A percentile compares a stretch with the other conserved stretches of the same genome.
Conservation (phyloP, 1,140 invertebrate species). For the Cydia fagiglandana region DNA sequence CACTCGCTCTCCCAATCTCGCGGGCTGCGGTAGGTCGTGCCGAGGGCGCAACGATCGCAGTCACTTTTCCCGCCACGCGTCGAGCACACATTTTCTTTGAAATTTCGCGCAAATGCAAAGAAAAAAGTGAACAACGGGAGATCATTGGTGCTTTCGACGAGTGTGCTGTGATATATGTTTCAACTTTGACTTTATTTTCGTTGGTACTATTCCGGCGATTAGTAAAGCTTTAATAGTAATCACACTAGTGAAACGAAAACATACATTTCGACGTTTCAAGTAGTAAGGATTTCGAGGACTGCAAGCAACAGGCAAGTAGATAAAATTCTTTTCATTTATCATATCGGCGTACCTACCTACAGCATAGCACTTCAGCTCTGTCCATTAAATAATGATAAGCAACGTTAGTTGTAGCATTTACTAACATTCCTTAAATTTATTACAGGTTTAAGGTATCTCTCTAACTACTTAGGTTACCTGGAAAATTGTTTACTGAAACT, state of each 20-base stretch:
- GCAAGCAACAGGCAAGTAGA: constrained; percentile 52
- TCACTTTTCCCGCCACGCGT: constrained; percentile 49
- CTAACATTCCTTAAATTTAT: background rate
- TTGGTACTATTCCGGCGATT: constrained; percentile 43
- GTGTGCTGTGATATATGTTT: constrained; percentile 64
- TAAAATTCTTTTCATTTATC: constrained; percentile 40
- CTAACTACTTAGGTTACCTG: background rate
- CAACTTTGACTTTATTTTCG: constrained; percentile 48
- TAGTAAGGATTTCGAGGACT: constrained; percentile 70
- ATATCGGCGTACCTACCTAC: background rate
- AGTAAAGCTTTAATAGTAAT: constrained; percentile 54
- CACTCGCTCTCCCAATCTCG: constrained; percentile 63
- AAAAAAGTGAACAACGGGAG: constrained; percentile 68
- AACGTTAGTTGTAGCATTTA: background rate
- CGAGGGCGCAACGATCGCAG: constrained; percentile 71
- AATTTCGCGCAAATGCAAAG: constrained; percentile 76
- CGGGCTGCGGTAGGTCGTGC: constrained; percentile 73
- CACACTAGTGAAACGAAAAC: constrained; percentile 62
- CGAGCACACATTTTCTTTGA: constrained; percentile 72
- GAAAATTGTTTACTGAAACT: background rate
- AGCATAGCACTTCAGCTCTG: background rate
- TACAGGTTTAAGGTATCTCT: background rate
- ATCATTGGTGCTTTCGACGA: constrained; percentile 61
- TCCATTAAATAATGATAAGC: constrained; percentile 14
- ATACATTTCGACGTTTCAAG: constrained; percentile 56